Base-by-base conservation (phyloP, 2,888 invertebrate genomes). In the Chromoteleia sp. region DNA sequence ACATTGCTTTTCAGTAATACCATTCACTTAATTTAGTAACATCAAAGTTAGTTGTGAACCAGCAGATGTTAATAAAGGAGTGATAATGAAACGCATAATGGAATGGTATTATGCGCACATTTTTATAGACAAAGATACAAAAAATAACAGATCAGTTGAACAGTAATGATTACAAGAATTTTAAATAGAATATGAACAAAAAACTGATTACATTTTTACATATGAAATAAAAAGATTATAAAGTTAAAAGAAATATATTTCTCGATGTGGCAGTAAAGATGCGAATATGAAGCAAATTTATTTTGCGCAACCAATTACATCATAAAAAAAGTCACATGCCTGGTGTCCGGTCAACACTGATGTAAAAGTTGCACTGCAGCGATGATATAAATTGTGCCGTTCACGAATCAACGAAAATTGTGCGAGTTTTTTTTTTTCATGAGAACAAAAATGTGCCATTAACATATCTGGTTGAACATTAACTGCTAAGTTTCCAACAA, bases 301-400 rank as follows among this genome's bases (percentile, higher is more conserved):
- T 14, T 52, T 2, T 3, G 54, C 59, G n/a, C 41, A 43, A 41
- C 14, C 41, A 29, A 29, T 59, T 59, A 59, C 41, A 43, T 56
- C 25, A 29, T 29, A 59, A 59, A 59, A 59, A n/a, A n/a, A 59
- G n/a, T 59, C 59, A 59, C 43, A 59, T 59, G 59, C 59, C 19
- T 14, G 6, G 10, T 21, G 25, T 41, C 14, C 29, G 12, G 0
- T 41, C 15, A 41, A 15, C 59, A 10, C 21, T 21, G 29, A 39
- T 15, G 25, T 29, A 41, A 59, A 58, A 59, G 29, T 59, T 41
- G 43, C 17, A 12, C 39, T 56, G 7, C 39, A 56, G n/a, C 5
- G 56, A 14, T 59, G 21, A 41, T 58, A 29, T 25, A 25, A 59
- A 14, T 2, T 29, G n/a, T 15, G 17, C 1, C 8, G 6, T 17